These are phyloP conservation scores for Triops longicaudatus DNA, from an alignment of 1,140 invertebrate species.

Conservation along the genomic window DNA sequence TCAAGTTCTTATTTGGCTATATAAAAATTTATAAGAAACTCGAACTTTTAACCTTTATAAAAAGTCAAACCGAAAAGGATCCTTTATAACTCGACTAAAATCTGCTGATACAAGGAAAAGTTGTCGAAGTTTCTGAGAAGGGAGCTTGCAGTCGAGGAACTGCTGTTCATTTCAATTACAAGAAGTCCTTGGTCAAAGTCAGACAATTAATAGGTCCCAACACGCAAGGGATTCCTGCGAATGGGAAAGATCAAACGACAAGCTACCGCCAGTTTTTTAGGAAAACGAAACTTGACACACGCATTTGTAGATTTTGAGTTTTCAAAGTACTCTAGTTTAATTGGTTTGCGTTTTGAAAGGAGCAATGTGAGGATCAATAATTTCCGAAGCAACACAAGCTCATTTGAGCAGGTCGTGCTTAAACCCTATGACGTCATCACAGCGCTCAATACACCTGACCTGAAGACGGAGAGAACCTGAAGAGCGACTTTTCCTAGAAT, in stretches of 20 bases:
- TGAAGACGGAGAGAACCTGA: not conserved
- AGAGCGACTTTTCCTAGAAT: not conserved
- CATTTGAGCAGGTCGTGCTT: not conserved
- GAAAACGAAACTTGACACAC: too few species aligned
- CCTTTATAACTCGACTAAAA: too few species aligned
- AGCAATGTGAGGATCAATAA: not conserved
- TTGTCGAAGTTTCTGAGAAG: too few species aligned
- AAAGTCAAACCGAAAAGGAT: too few species aligned
- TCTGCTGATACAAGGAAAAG: too few species aligned
- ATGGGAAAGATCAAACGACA: not conserved
- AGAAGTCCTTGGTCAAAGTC: not conserved
- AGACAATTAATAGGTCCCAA: not conserved
- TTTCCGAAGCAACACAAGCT: not conserved
- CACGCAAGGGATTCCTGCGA: not conserved
- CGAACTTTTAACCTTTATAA: not conserved
- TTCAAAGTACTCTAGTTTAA: not conserved
- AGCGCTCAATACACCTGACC: constrained; percentile 14
- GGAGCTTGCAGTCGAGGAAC: not conserved
- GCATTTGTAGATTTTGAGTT: not conserved
- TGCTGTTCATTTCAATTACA: not conserved
- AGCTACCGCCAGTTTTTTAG: not conserved
- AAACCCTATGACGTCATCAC: not conserved
- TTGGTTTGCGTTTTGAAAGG: not conserved
- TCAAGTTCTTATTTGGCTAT: too few species aligned
- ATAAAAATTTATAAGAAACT: not conserved